Conservation (phyloP, 1,140 invertebrate genomes). For the Atta cephalotes region DNA sequence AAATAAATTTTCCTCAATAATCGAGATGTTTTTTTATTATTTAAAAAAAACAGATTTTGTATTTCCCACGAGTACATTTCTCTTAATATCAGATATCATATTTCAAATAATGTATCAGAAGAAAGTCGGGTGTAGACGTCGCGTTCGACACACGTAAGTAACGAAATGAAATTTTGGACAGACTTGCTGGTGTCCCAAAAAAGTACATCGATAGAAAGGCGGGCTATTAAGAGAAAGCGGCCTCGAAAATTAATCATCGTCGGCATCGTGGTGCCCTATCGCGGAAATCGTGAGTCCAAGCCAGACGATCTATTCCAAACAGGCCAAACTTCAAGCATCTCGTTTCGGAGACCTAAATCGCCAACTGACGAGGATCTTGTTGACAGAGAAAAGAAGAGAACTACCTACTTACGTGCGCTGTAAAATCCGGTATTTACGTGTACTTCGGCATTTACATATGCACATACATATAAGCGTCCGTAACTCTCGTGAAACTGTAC, state of each 20-base stretch:
- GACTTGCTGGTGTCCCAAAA: conserved; percentile 21
- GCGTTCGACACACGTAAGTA: conserved; percentile 4
- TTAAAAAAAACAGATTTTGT: background rate
- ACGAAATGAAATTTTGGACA: conserved; percentile 33
- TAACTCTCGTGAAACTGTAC: conserved; percentile 17
- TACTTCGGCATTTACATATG: conserved; percentile 62
- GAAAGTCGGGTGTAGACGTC: background rate
- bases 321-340: conserved; percentile 77
- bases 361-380: conserved; percentile 14
- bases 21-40: background rate
- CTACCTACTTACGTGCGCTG: conserved; percentile 37
- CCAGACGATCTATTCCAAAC: conserved; percentile 63
- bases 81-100: background rate
- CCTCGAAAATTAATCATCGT: conserved; percentile 80
- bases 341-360: conserved; percentile 81
- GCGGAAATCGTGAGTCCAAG: conserved; percentile 50
- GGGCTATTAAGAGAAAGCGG: conserved; percentile 83
- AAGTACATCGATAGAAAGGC: conserved; percentile 68
- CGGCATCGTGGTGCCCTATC: conserved; percentile 19
- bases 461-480: conserved; percentile 6
- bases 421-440: conserved; percentile 37
- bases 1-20: background rate
- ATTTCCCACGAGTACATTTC: background rate
- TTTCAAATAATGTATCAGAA: conserved; percentile 1
- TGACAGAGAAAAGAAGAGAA: conserved; percentile 40